Base-by-base conservation (phyloP, 92 coral and sea anemone genomes). In the Epizoanthus rinbou region DNA sequence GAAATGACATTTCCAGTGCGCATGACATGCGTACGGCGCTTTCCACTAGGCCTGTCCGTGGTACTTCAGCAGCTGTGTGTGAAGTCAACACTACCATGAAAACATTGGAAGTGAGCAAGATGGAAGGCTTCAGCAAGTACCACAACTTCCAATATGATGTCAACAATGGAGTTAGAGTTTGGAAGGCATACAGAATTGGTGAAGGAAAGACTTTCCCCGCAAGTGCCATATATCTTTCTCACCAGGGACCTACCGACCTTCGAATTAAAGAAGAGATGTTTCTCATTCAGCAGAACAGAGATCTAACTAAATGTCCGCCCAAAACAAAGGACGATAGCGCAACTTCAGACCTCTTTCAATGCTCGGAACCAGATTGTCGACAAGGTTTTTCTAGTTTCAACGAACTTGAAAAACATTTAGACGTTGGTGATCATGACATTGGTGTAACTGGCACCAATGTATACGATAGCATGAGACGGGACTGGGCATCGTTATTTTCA, bases 11-110 rank as follows among this genome's bases (percentile, higher is more conserved):
- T 14, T 39, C 73, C 41, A 57, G 56, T 57, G 94, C 89, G 5
- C 53, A 19, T 1, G 91, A 91, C 69, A 88, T 91, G 94, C 56
- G 65, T 8, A 69, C 65, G 17, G 94, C 94, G 7, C 69, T 91
- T 14, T 50, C 25, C 8, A 85, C 64, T 17, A 60, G 88, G 25
- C 88, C 91, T 8, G 91, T 90, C 7, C 85, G 85, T 57, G 91
- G 91, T 2, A 88, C 90, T 39, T 73, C 91, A 11, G 75, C 92
- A 15, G 74, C 87, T 3, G 87, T 89, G 7, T 64, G 83, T 69
- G 5, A 22, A 18, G 59, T 87, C 1, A 59, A 85, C 31, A 86
- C 60, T 18, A 14, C 35, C 19, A 35, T 24, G 39, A 83, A 57
- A 39, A 28, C 78, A 21, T 17, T 90, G 8, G 68, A 84, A 59